Percentiles rank a stretch among this genome's conserved stretches.
Conservation (phyloP, 2,797 vertebrate genomes). For the Salmo trutta region DNA sequence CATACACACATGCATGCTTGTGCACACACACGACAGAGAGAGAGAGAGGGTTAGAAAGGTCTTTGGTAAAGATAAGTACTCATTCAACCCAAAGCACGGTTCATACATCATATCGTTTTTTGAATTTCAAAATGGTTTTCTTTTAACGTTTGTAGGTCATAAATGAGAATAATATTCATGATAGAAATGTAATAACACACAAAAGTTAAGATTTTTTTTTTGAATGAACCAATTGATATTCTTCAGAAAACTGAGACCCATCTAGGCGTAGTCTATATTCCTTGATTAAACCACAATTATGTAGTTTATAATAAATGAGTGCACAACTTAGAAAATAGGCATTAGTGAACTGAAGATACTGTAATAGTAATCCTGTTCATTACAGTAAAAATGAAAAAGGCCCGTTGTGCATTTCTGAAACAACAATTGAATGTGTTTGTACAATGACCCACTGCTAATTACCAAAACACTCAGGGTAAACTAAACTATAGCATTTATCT, state of each 20-base stretch:
- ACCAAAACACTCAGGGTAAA: neutral
- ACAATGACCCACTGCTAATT: conserved; percentile 1
- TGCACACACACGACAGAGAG: neutral
- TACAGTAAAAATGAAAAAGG: neutral
- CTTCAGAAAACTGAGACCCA: too few species aligned
- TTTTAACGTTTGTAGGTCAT: neutral
- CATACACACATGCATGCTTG: neutral
- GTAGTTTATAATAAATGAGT: too few species aligned
- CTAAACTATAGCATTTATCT: conserved; percentile 52
- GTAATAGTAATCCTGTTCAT: neutral
- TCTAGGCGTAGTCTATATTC: too few species aligned
- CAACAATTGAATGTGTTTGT: neutral
- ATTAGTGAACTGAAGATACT: neutral
- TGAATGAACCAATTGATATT: too few species aligned
- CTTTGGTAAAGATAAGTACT: conserved; percentile 31
- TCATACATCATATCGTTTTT: neutral
- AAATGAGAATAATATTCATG: neutral
- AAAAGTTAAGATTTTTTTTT: neutral
- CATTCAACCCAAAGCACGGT: neutral
- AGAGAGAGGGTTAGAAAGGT: conserved; percentile 1
- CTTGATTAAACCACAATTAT: too few species aligned
- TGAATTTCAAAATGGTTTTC: neutral
- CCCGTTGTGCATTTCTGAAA: neutral
- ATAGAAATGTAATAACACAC: neutral
- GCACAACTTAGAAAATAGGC: too few species aligned